Evolutionary conservation across 1,140 invertebrate species (phyloP).

Genomic region (Galendromus occidentalis): DNA sequence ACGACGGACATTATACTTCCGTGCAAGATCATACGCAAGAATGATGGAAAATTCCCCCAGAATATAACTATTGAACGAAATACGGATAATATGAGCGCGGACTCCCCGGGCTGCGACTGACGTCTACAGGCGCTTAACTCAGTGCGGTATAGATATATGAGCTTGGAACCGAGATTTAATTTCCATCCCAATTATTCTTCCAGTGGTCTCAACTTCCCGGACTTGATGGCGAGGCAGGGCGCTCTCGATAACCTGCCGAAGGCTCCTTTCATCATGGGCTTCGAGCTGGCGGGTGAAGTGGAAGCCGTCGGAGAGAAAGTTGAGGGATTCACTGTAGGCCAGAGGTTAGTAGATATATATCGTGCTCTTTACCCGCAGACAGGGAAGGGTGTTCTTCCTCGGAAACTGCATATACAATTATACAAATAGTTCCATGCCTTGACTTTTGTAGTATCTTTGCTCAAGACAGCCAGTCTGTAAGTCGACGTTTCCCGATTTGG

Average conservation of each 20-base stretch:
- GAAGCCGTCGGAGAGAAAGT: conserved; percentile 58
- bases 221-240: conserved; percentile 64
- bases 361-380: conserved; percentile 11
- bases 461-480: too few species aligned
- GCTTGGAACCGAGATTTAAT: too few species aligned
- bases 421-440: background rate
- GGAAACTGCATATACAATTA: background rate
- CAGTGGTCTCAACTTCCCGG: conserved; percentile 35
- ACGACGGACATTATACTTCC: too few species aligned
- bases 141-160: too few species aligned
- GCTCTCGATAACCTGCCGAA: conserved; percentile 60
- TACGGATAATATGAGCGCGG: too few species aligned
- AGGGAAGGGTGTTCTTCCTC: background rate
- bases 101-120: too few species aligned
- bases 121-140: too few species aligned
- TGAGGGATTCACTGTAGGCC: conserved; percentile 37
- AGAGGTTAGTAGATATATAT: conserved; percentile 38
- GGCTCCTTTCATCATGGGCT: conserved; percentile 64
- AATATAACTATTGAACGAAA: too few species aligned
- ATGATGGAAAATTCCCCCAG: too few species aligned
- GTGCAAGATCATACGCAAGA: too few species aligned
- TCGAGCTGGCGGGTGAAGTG: conserved; percentile 64
- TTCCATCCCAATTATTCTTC: conserved; percentile 15
- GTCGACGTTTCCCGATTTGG: too few species aligned
- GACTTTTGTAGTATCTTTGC: too few species aligned